These are phyloP conservation scores for Drosophila bunnanda DNA, from an alignment of 2,888 invertebrate species.

Conservation along the genomic window DNA sequence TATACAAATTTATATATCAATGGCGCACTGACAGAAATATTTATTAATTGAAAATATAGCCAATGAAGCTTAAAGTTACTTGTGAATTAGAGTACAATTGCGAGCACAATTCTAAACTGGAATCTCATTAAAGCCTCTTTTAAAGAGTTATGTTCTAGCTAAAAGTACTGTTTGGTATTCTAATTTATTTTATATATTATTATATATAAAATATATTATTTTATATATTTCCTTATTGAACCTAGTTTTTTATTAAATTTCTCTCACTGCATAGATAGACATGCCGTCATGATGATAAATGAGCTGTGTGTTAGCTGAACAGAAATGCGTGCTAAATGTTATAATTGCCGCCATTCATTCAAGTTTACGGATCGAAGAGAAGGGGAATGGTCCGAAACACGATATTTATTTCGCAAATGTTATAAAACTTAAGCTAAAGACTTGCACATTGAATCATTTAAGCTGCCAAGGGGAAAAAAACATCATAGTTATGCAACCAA, in stretches of 20 bases:
- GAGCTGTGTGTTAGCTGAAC: constrained; percentile 43
- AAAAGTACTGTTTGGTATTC: no score
- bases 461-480: not conserved
- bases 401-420: constrained; percentile 7
- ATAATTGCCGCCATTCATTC: constrained; percentile 71
- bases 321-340: constrained; percentile 71
- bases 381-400: constrained; percentile 2
- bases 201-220: fast-evolving
- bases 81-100: not conserved
- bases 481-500: not conserved
- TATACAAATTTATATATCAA: constrained; percentile 14
- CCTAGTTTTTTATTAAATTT: not conserved
- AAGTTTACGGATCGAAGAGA: constrained; percentile 9
- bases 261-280: constrained; percentile 7
- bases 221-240: not conserved
- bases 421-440: not conserved
- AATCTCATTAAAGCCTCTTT: not conserved
- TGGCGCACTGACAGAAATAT: not conserved
- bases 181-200: not conserved
- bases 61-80: not conserved
- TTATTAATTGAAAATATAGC: not conserved
- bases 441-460: not conserved
- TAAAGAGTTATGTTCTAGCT: not conserved
- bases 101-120: not conserved
- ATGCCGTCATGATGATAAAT: constrained; percentile 58